Evolutionary conservation across 2,888 invertebrate genomes (phyloP), one percentile per base, ranked within the genome.

Genomic region (Conops quadrifasciatus): DNA sequence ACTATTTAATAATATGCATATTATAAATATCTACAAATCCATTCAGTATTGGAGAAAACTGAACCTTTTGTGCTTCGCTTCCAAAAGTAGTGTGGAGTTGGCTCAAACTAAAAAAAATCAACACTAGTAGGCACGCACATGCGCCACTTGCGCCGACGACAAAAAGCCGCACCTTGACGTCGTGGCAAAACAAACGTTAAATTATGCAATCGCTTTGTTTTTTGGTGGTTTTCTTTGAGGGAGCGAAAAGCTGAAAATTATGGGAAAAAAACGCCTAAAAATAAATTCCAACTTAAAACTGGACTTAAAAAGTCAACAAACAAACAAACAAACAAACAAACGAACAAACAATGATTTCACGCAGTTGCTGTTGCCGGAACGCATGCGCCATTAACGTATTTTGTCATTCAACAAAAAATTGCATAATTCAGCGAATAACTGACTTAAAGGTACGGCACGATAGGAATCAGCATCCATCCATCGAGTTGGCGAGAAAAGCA

Each of bases 311-410:
- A 66, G 36, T 56, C 47, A 56, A 30, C 65, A 49, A 65, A 21
- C 21, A 65, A 51, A 62, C n/a, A 51, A 56, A 11, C 58, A n/a
- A 56, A 30, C 65, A 49, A 65, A 21, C 21, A 65, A 51, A 62
- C n/a, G 28, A 56, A 11, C 58, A n/a, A n/a, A 26, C 24, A 16
- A 5, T 26, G 26, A 5, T 28, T 58, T 24, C 58, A 26, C 28
- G 24, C 21, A 58, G n/a, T 21, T 24, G 28, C 15, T 30, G 15
- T 49, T 51, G 19, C 19, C 60, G 30, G 30, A 68, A 62, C 49
- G 62, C 60, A 62, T 68, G 60, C 49, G 59, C 59, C 58, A 59
- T 68, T 68, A 62, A 60, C 24, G 21, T 60, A 68, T 68, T 68
- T 62, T 49, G 36, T 60, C 36, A 62, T 30, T 62, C 49, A 62